Evolutionary conservation across 2,888 invertebrate species (phyloP).

Genomic region (Hypena proboscidalis): DNA sequence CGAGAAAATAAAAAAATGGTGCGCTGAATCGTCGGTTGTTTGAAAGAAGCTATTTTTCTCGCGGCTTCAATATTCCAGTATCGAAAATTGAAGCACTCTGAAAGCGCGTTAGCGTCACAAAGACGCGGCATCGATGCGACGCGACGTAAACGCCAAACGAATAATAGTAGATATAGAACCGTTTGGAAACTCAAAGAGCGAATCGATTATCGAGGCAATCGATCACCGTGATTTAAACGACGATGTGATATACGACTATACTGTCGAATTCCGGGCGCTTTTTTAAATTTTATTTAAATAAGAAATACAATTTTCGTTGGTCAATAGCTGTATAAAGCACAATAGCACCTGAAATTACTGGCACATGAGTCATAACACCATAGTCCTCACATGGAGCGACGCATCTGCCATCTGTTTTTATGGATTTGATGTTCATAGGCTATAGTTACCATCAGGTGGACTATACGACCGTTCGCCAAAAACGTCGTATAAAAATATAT

Average conservation of each 20-base stretch:
- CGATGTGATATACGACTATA: slow-evolving; percentile 41
- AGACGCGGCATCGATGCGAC: slow-evolving; percentile 58
- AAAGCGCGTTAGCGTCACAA: slow-evolving; percentile 63
- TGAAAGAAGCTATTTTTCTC: slow-evolving; percentile 67
- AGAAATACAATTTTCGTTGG: too few species aligned
- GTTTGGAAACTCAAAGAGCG: slow-evolving; percentile 47
- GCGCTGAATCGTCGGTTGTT: slow-evolving; percentile 55
- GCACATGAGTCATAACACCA: too few species aligned
- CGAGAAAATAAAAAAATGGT: slow-evolving; percentile 60
- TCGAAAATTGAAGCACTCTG: slow-evolving; percentile 50
- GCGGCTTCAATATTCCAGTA: slow-evolving; percentile 57
- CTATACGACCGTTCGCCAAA: too few species aligned
- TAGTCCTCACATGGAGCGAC: too few species aligned
- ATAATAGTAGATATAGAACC: slow-evolving; percentile 65
- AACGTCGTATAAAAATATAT: too few species aligned
- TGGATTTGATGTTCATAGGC: too few species aligned
- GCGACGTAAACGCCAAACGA: slow-evolving; percentile 63
- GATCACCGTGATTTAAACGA: slow-evolving; percentile 56
- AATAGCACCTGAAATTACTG: too few species aligned
- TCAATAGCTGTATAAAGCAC: too few species aligned
- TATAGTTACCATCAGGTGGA: too few species aligned
- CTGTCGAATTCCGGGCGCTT: slow-evolving; percentile 19
- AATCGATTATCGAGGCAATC: slow-evolving; percentile 65
- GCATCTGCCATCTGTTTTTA: too few species aligned
- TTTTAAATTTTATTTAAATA: background rate